These are phyloP conservation scores for Whitmania pigra DNA, from an alignment of 1,140 invertebrate genomes.

Conservation along the genomic window DNA sequence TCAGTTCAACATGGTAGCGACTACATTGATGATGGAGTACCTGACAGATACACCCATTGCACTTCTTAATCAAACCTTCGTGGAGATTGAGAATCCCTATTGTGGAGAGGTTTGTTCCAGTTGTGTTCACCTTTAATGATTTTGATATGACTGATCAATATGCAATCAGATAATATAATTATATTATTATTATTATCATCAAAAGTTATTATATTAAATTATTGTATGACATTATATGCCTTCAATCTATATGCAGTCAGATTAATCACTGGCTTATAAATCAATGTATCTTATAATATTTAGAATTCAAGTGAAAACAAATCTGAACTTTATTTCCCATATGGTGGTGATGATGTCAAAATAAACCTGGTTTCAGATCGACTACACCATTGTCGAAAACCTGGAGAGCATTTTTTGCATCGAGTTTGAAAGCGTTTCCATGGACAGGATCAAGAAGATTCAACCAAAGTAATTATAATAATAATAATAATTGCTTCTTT, in stretches of 20 bases:
- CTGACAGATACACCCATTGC: conserved; percentile 68
- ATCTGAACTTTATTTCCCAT: background rate
- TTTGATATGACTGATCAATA: too few species aligned
- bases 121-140: conserved; percentile 37
- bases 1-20: background rate
- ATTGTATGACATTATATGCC: too few species aligned
- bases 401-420: conserved; percentile 56
- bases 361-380: conserved; percentile 47
- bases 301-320: background rate
- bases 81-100: conserved; percentile 66
- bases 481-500: too few species aligned
- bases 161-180: too few species aligned
- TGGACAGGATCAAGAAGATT: conserved; percentile 53
- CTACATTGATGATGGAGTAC: conserved; percentile 61
- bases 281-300: background rate
- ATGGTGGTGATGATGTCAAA: background rate
- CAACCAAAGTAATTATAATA: conserved; percentile 46
- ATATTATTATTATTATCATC: too few species aligned
- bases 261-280: too few species aligned
- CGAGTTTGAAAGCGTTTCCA: conserved; percentile 63
- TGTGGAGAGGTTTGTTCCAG: conserved; percentile 56
- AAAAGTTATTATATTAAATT: too few species aligned
- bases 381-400: conserved; percentile 58
- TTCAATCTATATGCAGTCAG: too few species aligned
- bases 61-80: conserved; percentile 68